A percentile compares a stretch with the other conserved stretches of the same genome.
Conservation (phyloP, 2,888 invertebrate species). For the Pilophorus perplexus region DNA sequence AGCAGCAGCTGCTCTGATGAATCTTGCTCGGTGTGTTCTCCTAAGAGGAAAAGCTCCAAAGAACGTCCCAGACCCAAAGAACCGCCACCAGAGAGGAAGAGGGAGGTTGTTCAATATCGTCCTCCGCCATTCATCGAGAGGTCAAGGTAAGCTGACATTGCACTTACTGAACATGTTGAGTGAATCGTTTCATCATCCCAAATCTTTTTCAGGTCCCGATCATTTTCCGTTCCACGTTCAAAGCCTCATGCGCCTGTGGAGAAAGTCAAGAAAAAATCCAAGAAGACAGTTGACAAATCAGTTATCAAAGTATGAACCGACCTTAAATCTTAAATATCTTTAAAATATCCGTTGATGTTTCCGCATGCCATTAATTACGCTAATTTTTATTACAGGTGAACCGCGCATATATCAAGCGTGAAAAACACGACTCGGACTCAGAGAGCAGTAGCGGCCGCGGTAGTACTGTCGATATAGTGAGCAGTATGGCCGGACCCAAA, state of each 20-base stretch:
- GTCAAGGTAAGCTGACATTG: neutral
- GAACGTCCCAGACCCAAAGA: slow-evolving; percentile 43
- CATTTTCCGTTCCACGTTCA: slow-evolving; percentile 60
- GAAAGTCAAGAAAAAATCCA: slow-evolving; percentile 40
- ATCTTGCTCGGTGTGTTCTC: slow-evolving; percentile 72
- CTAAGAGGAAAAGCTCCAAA: slow-evolving; percentile 36
- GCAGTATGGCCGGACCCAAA: slow-evolving; percentile 53
- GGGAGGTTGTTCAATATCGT: slow-evolving; percentile 30
- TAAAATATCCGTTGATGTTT: neutral
- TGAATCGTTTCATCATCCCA: neutral
- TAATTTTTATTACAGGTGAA: slow-evolving; percentile 27
- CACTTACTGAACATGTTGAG: neutral
- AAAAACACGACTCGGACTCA: slow-evolving; percentile 50
- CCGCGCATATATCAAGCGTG: slow-evolving; percentile 45
- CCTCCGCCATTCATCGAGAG: slow-evolving; percentile 32
- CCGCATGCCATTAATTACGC: neutral
- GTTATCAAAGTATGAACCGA: slow-evolving; percentile 42
- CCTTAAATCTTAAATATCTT: neutral
- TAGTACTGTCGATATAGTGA: slow-evolving; percentile 38
- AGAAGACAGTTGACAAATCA: slow-evolving; percentile 45
- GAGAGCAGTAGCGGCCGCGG: slow-evolving; percentile 48
- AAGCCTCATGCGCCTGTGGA: slow-evolving; percentile 50
- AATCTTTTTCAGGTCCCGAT: slow-evolving; percentile 55
- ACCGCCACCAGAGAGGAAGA: slow-evolving; percentile 51
- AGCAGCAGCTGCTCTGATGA: slow-evolving; percentile 77